Conservation (phyloP, 2,797 vertebrate species). For the Chlorospingus semifuscus region DNA sequence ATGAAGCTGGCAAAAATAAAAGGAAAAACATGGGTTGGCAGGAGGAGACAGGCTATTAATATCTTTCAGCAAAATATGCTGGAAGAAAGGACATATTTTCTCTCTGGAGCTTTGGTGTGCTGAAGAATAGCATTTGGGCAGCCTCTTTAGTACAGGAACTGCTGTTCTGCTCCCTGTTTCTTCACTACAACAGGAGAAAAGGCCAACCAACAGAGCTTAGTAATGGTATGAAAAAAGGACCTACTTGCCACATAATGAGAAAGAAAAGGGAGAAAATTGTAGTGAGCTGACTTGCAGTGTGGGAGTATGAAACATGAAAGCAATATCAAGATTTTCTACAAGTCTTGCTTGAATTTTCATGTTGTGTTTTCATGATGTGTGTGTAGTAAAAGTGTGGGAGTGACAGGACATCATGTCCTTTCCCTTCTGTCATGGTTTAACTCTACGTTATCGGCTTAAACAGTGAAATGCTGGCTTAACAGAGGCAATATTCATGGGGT, state of each 20-base stretch:
- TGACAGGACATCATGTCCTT: neutral
- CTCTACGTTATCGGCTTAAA: neutral
- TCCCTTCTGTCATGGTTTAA: neutral
- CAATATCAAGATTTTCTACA: neutral
- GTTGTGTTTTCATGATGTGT: neutral
- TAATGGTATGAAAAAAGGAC: neutral
- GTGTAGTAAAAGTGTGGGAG: neutral
- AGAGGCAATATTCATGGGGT: neutral
- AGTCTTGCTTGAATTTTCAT: neutral
- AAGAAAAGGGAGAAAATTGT: neutral
- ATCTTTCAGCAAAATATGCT: neutral
- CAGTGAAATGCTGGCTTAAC: neutral
- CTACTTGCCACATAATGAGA: neutral
- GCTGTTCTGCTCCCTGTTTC: neutral
- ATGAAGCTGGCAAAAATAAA: neutral
- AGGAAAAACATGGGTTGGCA: neutral
- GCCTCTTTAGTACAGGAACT: neutral
- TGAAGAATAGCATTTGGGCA: neutral
- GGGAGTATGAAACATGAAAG: neutral
- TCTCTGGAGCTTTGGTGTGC: neutral
- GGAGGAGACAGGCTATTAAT: slow-evolving; percentile 4
- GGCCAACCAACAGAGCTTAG: neutral
- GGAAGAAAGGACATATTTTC: neutral
- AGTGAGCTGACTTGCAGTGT: neutral
- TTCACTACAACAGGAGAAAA: neutral